These are phyloP conservation scores for Cassiopea xamachana DNA, from an alignment of 30 jellyfish, hydroid and myxozoan species.

Conservation along the genomic window DNA sequence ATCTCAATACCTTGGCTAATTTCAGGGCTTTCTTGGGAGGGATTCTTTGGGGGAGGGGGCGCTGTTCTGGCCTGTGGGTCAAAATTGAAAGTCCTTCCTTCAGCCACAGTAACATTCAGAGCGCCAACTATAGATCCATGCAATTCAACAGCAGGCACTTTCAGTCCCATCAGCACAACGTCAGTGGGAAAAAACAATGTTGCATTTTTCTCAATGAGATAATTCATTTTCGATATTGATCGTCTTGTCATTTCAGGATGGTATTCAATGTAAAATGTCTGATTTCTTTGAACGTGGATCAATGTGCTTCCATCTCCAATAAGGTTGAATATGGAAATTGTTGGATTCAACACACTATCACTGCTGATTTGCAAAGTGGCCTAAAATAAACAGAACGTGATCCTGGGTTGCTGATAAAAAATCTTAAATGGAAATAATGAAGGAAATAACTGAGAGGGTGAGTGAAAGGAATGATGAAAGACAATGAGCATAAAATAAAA, in stretches of 20 bases:
- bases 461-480: not conserved
- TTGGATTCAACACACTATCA: not conserved
- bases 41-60: conserved; percentile 52
- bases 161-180: conserved; percentile 34
- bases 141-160: conserved; percentile 31
- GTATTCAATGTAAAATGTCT: conserved; percentile 59
- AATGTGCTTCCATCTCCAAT: conserved; percentile 47
- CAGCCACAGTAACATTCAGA: conserved; percentile 60
- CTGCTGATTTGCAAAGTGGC: conserved; percentile 52
- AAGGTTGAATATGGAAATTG: conserved; percentile 51
- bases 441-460: not conserved
- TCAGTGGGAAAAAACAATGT: conserved; percentile 53
- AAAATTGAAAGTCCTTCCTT: conserved; percentile 27
- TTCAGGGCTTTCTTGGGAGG: not conserved
- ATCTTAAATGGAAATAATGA: too few species aligned
- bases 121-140: conserved; percentile 54
- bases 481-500: not conserved
- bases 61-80: conserved; percentile 30
- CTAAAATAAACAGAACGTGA: conserved; percentile 3
- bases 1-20: conserved; percentile 25
- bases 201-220: conserved; percentile 28
- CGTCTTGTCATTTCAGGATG: conserved; percentile 56
- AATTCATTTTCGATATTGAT: conserved; percentile 41
- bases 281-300: conserved; percentile 40
- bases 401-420: not conserved